Conservation (phyloP, 2,113 vertebrate genomes). For the Scomber scombrus region DNA sequence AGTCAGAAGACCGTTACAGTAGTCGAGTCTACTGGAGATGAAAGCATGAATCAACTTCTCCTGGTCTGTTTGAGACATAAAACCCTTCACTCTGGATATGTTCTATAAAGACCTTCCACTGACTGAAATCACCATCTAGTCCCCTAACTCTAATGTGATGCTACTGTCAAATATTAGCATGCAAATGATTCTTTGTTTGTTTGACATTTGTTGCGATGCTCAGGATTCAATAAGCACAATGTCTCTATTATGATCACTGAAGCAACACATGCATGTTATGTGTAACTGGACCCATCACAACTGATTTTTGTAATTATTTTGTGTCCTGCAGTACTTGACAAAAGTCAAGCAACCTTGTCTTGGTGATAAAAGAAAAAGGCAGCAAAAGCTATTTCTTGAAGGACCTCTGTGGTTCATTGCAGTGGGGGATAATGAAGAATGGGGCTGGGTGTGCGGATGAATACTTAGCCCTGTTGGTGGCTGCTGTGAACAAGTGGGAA, state of each 20-base stretch:
- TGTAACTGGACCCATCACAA: not conserved
- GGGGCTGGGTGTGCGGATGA: constrained; percentile 19
- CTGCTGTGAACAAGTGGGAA: constrained; percentile 39
- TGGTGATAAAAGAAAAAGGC: constrained; percentile 12
- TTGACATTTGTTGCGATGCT: not conserved
- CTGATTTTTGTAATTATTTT: not conserved
- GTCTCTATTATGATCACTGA: too few relatives aligned
- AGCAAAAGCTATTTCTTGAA: constrained; percentile 25
- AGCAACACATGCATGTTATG: not conserved
- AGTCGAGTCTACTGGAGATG: too few relatives aligned
- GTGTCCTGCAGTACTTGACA: constrained; percentile 1
- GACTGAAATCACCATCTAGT: constrained; percentile 11
- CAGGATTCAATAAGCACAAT: not conserved
- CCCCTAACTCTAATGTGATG: constrained; percentile 9
- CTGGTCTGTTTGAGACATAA: too few relatives aligned
- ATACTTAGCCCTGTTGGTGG: constrained; percentile 18
- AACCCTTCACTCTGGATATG: too few relatives aligned
- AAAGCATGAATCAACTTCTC: too few relatives aligned
- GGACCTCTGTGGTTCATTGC: constrained; percentile 8
- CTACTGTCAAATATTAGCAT: not conserved
- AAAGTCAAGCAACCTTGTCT: constrained; percentile 5
- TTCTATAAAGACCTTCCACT: constrained; percentile 38
- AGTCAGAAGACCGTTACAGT: too few relatives aligned
- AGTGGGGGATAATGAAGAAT: constrained; percentile 42
- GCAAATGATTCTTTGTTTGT: not conserved